Conservation (phyloP, 2,113 vertebrate genomes). For the Tringa solitaria region DNA sequence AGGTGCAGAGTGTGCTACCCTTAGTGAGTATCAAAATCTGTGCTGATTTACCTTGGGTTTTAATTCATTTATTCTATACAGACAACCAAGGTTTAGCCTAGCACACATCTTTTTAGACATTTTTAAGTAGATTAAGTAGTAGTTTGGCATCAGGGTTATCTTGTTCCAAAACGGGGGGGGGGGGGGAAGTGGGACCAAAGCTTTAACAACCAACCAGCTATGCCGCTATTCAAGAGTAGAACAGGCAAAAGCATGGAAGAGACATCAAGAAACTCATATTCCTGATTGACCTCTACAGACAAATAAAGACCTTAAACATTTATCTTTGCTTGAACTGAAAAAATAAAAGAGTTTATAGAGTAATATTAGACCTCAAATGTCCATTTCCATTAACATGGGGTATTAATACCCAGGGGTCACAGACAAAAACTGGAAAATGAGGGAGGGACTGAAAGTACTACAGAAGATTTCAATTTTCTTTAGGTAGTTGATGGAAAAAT, state of each 20-base stretch:
- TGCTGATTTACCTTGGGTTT: background rate
- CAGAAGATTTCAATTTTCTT: background rate
- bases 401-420: background rate
- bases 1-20: background rate
- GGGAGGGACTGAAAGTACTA: background rate
- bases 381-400: background rate
- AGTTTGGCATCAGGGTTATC: background rate
- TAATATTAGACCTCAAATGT: background rate
- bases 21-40: background rate
- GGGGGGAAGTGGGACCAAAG: background rate
- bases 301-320: conserved; percentile 11
- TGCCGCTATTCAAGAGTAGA: background rate
- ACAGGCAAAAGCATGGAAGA: background rate
- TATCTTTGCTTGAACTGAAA: background rate
- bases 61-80: background rate
- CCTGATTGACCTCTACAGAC: background rate
- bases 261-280: background rate
- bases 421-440: background rate
- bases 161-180: background rate
- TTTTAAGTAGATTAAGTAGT: background rate
- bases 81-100: background rate
- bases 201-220: background rate
- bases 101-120: background rate
- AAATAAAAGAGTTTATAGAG: background rate
- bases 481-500: background rate